phyloP scores from a whole-genome alignment of 2,888 invertebrate species.

The Eurytoma adleriae region DNA sequence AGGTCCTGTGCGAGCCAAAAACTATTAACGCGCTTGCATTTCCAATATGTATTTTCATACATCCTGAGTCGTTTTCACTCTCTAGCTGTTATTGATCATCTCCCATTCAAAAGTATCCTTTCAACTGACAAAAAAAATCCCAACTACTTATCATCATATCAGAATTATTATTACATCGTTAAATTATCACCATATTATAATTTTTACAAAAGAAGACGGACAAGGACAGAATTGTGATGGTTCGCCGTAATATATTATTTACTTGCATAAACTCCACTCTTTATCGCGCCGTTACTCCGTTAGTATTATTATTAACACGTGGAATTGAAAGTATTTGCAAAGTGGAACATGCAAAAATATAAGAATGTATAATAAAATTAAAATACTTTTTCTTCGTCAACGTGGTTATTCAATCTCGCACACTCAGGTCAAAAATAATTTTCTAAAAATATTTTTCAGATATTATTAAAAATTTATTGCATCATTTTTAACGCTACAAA shows the following conservation, averaged over 20 bases:
- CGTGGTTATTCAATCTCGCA: too few species aligned
- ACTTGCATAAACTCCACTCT: slow-evolving; percentile 1
- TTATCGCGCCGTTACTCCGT: background rate
- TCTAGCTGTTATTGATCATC: background rate
- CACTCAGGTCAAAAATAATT: background rate
- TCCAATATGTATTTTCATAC: background rate
- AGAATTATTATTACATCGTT: background rate
- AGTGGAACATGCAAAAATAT: slow-evolving; percentile 16
- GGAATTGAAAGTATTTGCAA: slow-evolving; percentile 16
- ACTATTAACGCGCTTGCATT: slow-evolving; percentile 23
- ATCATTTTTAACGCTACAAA: slow-evolving; percentile 1
- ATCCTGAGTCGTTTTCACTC: background rate
- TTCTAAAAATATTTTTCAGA: background rate
- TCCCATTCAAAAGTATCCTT: slow-evolving; percentile 3
- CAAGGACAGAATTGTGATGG: slow-evolving; percentile 16
- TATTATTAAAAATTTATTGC: slow-evolving; percentile 15
- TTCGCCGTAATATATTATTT: slow-evolving; percentile 11
- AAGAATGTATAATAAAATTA: background rate
- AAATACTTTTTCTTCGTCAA: background rate
- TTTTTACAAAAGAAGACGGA: slow-evolving; percentile 23
- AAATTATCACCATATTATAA: background rate
- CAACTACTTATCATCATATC: background rate
- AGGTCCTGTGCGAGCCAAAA: slow-evolving; percentile 53
- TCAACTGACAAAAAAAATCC: background rate
- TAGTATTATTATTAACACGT: slow-evolving; percentile 8